A percentile compares a stretch with the other conserved stretches of the same genome.
phyloP scores from a whole-genome alignment of 1,140 invertebrate genomes.

The Gryon sp. region DNA sequence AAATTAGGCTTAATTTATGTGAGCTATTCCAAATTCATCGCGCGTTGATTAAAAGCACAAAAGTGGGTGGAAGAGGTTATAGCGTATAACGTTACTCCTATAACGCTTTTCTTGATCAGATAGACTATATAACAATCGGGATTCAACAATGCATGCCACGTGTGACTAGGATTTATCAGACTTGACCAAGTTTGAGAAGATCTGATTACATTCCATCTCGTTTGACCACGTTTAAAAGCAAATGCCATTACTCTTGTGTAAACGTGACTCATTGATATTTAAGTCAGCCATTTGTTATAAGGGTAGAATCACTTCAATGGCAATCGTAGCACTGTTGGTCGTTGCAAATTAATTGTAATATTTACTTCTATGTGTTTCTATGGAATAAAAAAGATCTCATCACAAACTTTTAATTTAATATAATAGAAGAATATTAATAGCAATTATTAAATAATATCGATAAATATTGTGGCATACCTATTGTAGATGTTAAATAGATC shows the following conservation, averaged over 20 bases:
- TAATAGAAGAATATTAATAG: no score
- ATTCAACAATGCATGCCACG: constrained; percentile 43
- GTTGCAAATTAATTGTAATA: no score
- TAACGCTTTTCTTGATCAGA: constrained; percentile 8
- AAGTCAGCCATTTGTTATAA: constrained; percentile 32
- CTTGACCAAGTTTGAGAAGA: constrained; percentile 1
- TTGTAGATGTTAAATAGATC: not conserved
- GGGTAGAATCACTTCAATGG: constrained; percentile 23
- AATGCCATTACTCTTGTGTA: not conserved
- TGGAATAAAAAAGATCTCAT: no score
- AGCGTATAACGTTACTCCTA: not conserved
- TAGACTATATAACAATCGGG: constrained; percentile 4
- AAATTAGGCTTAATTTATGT: not conserved
- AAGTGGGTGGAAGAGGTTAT: no score
- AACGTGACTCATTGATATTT: constrained; percentile 26
- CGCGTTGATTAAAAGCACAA: not conserved
- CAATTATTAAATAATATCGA: no score
- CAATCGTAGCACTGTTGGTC: not conserved
- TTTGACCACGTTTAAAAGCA: constrained; percentile 15
- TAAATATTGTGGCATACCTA: no score
- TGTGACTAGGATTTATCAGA: constrained; percentile 35
- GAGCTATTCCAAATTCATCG: no score
- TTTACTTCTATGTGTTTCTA: no score
- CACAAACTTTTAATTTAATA: no score
- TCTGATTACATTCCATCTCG: constrained; percentile 33